Conservation (phyloP, 2,113 vertebrate species). For the Mesitornis unicolor region DNA sequence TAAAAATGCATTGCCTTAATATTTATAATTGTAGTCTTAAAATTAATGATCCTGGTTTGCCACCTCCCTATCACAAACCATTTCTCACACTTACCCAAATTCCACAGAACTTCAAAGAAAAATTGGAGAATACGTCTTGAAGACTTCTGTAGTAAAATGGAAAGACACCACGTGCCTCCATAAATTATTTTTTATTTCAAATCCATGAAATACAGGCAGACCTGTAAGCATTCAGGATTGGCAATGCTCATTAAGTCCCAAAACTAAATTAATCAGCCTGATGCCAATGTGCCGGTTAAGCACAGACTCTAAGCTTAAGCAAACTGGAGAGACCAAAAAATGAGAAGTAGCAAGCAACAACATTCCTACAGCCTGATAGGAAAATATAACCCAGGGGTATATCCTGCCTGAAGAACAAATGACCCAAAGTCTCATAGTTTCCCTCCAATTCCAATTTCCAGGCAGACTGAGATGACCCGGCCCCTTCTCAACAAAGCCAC, state of each 20-base stretch:
- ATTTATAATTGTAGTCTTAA: background rate
- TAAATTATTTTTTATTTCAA: conserved; percentile 62
- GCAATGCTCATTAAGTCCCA: background rate
- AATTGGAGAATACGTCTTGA: background rate
- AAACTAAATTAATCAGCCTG: background rate
- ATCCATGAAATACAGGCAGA: background rate
- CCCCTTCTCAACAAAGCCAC: background rate
- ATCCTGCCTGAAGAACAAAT: background rate
- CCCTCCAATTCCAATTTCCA: background rate
- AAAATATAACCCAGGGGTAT: background rate
- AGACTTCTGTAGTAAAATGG: background rate
- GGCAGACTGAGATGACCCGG: background rate
- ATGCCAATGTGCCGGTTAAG: background rate
- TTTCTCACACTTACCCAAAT: background rate
- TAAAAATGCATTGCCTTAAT: background rate
- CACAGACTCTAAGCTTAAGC: background rate
- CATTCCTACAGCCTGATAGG: background rate
- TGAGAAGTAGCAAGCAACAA: background rate
- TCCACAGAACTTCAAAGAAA: background rate
- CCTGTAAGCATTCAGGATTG: background rate
- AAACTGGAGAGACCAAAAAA: background rate
- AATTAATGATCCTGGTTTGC: background rate
- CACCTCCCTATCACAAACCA: background rate
- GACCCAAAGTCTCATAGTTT: background rate
- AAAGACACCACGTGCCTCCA: background rate